A percentile compares a stretch with the other conserved stretches of the same genome.
These are phyloP conservation scores for Zhuqinia jingwanae DNA, from an alignment of 2,888 invertebrate species.

Conservation along the genomic window DNA sequence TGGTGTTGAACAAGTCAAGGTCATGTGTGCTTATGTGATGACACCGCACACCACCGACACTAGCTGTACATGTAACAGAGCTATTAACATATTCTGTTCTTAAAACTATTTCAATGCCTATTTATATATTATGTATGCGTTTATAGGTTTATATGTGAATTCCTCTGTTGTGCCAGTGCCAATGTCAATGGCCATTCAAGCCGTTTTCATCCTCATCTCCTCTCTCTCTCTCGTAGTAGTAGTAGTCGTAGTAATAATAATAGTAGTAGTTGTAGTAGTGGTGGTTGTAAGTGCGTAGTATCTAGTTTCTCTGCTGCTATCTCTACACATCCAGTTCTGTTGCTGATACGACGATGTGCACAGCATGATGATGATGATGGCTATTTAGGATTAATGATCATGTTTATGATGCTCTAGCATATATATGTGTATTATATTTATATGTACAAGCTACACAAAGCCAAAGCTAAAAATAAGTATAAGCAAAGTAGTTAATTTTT, in stretches of 20 bases:
- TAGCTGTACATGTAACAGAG: too few relatives aligned
- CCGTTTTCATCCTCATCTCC: background rate
- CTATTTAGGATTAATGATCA: background rate
- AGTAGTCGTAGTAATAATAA: background rate
- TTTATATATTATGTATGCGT: too few relatives aligned
- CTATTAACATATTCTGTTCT: too few relatives aligned
- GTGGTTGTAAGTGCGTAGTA: background rate
- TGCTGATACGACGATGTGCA: background rate
- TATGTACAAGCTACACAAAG: too few relatives aligned
- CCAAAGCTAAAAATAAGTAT: too few relatives aligned
- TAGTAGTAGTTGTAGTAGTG: background rate
- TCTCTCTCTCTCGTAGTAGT: background rate
- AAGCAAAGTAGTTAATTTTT: too few relatives aligned
- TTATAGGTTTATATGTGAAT: too few relatives aligned
- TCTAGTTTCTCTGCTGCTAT: background rate
- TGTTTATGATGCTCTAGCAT: too few relatives aligned
- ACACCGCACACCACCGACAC: too few relatives aligned
- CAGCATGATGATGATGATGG: background rate
- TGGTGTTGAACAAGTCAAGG: slow-evolving; percentile 30
- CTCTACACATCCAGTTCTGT: background rate
- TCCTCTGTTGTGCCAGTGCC: background rate
- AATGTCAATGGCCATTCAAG: slow-evolving; percentile 1
- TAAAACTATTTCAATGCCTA: background rate
- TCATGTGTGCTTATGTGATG: background rate
- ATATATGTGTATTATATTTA: too few relatives aligned